phyloP scores from a whole-genome alignment of 2,113 vertebrate species.

The Malurus cyaneus region DNA sequence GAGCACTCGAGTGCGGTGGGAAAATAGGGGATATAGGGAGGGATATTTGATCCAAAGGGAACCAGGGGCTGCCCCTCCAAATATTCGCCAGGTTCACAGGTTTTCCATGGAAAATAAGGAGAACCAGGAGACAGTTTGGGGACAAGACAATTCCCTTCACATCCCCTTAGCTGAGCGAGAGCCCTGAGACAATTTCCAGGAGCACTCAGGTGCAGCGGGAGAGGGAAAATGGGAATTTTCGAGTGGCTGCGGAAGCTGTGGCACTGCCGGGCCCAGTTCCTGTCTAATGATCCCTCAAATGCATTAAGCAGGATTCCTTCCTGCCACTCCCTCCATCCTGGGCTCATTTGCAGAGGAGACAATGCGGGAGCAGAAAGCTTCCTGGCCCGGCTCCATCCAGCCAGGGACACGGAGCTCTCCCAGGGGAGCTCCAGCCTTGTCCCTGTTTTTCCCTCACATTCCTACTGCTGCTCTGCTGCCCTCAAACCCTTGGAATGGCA shows the following conservation, averaged over 20 bases:
- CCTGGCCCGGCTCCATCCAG: conserved; percentile 7
- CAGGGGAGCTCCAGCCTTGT: background rate
- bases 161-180: too few relatives aligned
- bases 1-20: background rate
- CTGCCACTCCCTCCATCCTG: background rate
- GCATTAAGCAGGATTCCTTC: background rate
- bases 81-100: background rate
- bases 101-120: background rate
- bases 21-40: background rate
- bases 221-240: background rate
- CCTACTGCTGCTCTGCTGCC: background rate
- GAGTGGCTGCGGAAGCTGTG: background rate
- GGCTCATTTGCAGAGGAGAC: background rate
- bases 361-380: conserved; percentile 15
- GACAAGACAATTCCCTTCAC: background rate
- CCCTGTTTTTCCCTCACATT: background rate
- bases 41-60: background rate
- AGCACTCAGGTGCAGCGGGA: background rate
- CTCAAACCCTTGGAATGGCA: background rate
- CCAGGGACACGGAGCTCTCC: background rate
- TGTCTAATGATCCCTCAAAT: background rate
- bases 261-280: background rate
- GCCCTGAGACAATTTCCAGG: background rate
- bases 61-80: background rate
- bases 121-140: background rate